Evolutionary conservation across 2,797 vertebrate species (phyloP).

Genomic region (Paramormyrops hopkinsi): DNA sequence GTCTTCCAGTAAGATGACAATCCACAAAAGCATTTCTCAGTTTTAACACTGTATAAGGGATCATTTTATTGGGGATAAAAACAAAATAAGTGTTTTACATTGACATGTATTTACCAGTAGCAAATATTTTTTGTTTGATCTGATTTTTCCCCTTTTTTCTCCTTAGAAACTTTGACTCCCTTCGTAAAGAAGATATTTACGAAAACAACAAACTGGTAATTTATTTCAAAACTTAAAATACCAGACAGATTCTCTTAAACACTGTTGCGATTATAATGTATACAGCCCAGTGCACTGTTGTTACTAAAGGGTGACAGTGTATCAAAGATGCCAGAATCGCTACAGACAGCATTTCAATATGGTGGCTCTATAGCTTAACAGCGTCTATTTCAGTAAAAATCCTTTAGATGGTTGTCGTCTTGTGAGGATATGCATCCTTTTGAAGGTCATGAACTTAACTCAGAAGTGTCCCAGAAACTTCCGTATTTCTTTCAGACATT

Average conservation of each 20-base stretch:
- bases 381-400: background rate
- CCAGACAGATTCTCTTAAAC: background rate
- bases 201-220: conserved; percentile 92
- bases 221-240: background rate
- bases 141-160: conserved; percentile 4
- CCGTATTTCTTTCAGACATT: background rate
- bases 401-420: background rate
- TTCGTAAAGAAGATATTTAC: conserved; percentile 83
- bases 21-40: background rate
- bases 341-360: background rate
- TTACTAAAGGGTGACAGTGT: background rate
- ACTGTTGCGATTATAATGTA: background rate
- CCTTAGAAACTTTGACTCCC: conserved; percentile 72
- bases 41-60: background rate
- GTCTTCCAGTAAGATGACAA: background rate
- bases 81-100: background rate
- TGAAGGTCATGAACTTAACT: background rate
- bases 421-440: background rate
- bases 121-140: background rate
- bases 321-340: background rate
- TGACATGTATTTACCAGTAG: background rate
- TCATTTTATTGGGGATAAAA: background rate
- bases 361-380: background rate
- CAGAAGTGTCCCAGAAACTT: background rate
- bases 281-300: background rate